Percentiles rank a stretch among this genome's conserved stretches.
Evolutionary conservation across 1,140 invertebrate species (phyloP).

Genomic region (Tachypleus tridentatus): DNA sequence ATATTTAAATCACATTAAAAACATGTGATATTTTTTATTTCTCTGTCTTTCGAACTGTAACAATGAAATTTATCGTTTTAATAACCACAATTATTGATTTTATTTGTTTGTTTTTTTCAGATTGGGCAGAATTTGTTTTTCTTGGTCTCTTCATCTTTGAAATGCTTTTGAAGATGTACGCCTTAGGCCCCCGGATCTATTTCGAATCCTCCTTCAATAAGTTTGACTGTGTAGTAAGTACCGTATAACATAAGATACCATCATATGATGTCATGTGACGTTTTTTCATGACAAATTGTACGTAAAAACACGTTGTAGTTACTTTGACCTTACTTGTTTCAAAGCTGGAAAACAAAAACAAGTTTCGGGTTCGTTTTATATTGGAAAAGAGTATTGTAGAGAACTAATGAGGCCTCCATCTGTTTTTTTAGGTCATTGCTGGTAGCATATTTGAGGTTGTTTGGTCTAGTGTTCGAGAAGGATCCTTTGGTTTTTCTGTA

Average conservation of each 20-base stretch:
- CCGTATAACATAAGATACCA: not conserved
- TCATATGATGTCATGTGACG: no score
- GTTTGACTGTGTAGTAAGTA: constrained; percentile 84
- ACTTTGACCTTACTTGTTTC: no score
- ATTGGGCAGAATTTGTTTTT: constrained; percentile 95
- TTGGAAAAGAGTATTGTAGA: no score
- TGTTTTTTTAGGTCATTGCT: constrained; percentile 50
- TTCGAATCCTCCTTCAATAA: constrained; percentile 97
- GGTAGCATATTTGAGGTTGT: constrained; percentile 99
- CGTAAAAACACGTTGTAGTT: no score
- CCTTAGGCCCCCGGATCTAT: constrained; percentile 90
- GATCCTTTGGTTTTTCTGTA: constrained; percentile 98
- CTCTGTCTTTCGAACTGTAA: not conserved
- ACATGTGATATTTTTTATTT: no score
- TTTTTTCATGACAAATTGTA: no score
- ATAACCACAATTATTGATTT: not conserved
- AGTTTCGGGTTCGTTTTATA: no score
- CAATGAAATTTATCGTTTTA: not conserved
- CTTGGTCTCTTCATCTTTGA: constrained; percentile 97
- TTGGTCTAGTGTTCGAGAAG: constrained; percentile 90
- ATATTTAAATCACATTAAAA: no score
- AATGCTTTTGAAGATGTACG: constrained; percentile 99
- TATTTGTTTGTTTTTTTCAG: constrained; percentile 42
- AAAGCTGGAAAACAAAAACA: no score
- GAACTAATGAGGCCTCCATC: no score